Percentiles rank a stretch among this genome's conserved stretches.
Evolutionary conservation across 2,888 invertebrate species (phyloP).

Genomic region (Lordiphosa andalusiaca): DNA sequence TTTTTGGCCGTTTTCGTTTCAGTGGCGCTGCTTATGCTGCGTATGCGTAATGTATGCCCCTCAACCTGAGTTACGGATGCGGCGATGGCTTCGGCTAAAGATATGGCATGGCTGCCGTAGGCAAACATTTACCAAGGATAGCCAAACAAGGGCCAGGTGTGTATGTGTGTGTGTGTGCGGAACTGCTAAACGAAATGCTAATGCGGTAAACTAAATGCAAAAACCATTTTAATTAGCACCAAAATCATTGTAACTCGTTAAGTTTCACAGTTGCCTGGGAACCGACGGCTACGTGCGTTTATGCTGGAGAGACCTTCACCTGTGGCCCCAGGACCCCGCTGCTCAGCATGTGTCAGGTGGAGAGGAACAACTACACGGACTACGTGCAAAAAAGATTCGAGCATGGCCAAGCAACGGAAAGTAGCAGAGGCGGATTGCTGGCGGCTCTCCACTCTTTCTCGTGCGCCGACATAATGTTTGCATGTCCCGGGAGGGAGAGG

Average conservation of each 20-base stretch:
- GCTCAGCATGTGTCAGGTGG: constrained; percentile 27
- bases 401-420: constrained; percentile 8
- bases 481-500: constrained; percentile 41
- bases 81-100: constrained; percentile 8
- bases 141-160: neutral
- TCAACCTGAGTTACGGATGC: constrained; percentile 11
- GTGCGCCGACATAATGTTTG: constrained; percentile 25
- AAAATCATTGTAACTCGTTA: constrained; percentile 76
- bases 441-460: constrained; percentile 17
- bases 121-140: constrained; percentile 41
- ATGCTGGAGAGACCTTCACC: constrained; percentile 23
- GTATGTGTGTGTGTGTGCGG: constrained; percentile 48
- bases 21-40: constrained; percentile 41
- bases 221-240: constrained; percentile 77
- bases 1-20: constrained; percentile 49
- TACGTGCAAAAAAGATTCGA: constrained; percentile 25
- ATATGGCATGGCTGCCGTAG: constrained; percentile 21
- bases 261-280: constrained; percentile 33
- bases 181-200: constrained; percentile 73
- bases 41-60: constrained; percentile 67
- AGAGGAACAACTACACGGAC: constrained; percentile 35
- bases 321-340: constrained; percentile 9
- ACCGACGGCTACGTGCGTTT: constrained; percentile 27
- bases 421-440: constrained; percentile 8
- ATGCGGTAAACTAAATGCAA: constrained; percentile 75